Evolutionary conservation across 2,113 vertebrate species (phyloP).

Genomic region (Ammodytes dubius): DNA sequence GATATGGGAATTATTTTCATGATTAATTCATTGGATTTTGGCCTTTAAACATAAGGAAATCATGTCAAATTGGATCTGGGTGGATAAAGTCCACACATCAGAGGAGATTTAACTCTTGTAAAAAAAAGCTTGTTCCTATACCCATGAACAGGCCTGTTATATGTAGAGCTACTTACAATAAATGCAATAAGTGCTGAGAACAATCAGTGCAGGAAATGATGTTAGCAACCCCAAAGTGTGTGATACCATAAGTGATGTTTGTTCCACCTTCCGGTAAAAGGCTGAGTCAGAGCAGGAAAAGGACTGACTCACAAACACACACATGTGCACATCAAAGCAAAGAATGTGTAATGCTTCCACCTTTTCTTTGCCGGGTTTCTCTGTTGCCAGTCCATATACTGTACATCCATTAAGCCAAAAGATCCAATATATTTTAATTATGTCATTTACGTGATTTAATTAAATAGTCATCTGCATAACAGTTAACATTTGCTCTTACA

Average conservation of each 20-base stretch:
- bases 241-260: constrained; percentile 40
- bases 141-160: not conserved
- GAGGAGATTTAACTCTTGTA: constrained; percentile 12
- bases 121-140: constrained; percentile 14
- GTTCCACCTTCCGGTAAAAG: constrained; percentile 51
- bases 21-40: not conserved
- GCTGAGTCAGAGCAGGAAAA: constrained; percentile 41
- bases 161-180: constrained; percentile 13
- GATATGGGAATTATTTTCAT: not conserved
- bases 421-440: not conserved
- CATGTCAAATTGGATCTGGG: too few relatives aligned
- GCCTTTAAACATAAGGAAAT: not conserved
- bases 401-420: constrained; percentile 2
- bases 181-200: constrained; percentile 27
- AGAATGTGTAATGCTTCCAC: constrained; percentile 6
- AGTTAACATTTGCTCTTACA: constrained; percentile 3
- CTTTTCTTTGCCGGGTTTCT: constrained; percentile 2
- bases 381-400: not conserved
- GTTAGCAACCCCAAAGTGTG: constrained; percentile 5
- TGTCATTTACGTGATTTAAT: too few relatives aligned
- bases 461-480: not conserved
- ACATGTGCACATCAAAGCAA: not conserved
- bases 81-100: constrained; percentile 2
- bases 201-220: constrained; percentile 40
- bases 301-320: constrained; percentile 26